Evolutionary conservation across 2,113 vertebrate species (phyloP).

Genomic region (Gallinago media): DNA sequence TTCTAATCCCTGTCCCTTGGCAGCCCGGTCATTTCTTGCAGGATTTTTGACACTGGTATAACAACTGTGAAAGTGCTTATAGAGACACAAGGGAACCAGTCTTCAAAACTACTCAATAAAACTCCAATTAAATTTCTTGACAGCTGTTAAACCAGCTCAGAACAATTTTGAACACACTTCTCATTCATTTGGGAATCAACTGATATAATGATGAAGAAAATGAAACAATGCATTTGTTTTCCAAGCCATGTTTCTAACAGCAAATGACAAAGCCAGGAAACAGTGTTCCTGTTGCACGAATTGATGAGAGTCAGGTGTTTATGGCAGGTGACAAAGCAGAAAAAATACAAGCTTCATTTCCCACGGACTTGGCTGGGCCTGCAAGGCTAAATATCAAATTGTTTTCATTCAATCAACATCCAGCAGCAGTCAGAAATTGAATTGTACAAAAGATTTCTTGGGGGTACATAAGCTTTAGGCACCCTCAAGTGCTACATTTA

Average conservation of each 20-base stretch:
- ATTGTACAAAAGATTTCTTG: not conserved
- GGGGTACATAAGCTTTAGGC: not conserved
- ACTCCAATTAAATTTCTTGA: slow-evolving; percentile 38
- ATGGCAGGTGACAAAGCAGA: slow-evolving; percentile 1
- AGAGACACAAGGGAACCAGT: not conserved
- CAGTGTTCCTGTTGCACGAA: not conserved
- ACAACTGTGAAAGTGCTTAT: not conserved
- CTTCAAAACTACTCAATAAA: slow-evolving; percentile 7
- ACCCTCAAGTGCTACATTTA: not conserved
- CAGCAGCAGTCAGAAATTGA: not conserved
- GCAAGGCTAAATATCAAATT: not conserved
- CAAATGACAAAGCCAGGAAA: not conserved
- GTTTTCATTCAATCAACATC: not conserved
- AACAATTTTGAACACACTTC: slow-evolving; percentile 12
- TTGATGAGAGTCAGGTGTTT: not conserved
- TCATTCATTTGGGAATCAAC: slow-evolving; percentile 13
- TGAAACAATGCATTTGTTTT: not conserved
- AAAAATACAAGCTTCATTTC: not conserved
- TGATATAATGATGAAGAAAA: not conserved
- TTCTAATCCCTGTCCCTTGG: not conserved
- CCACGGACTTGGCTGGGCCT: not conserved
- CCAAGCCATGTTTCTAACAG: not conserved
- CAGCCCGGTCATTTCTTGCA: not conserved
- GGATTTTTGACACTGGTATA: not conserved
- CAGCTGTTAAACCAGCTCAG: slow-evolving; percentile 28